Evolutionary conservation across 2,113 vertebrate genomes (phyloP), one percentile per base, ranked within the genome.

Genomic region (Cricetomys ansorgei): DNA sequence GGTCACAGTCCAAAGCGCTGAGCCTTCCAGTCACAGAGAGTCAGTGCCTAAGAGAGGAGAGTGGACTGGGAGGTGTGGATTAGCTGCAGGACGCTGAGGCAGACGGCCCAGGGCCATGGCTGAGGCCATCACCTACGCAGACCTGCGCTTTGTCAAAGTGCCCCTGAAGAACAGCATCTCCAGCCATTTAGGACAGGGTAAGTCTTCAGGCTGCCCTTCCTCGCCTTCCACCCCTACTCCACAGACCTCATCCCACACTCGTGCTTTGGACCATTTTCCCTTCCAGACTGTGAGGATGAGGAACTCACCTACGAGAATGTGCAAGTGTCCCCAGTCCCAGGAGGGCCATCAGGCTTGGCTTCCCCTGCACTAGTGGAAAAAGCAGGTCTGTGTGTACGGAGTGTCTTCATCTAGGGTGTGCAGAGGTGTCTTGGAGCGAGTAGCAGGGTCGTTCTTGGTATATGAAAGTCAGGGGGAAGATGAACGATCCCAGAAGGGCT

Each of bases 291-390:
- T 29, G 97, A 97, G 0, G 97, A 97, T 1, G 98, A 86, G 1
- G 97, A 98, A 7, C 95, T 98, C 75, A 98, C 98, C 84, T 98
- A 98, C 3, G 97, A 98, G 92, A 98, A 98, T 23, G 91, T 97
- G 0, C 97, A 97, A 48, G 96, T 97, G 92, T 17, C 95, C 62
- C 1, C 95, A n/a, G 43, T 11, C 62, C 85, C 93, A 5, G 95
- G 34, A 9, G 92, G 40, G 0, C 65, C 85, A 17, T 50, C 11
- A 0, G 80, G 50, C 62, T 37, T 53, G 95, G 84, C 81, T 25
- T 76, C 94, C 45, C 76, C 90, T 84, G 88, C 72, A 29, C 23
- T 17, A 34, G 88, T 62, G 27, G 67, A 86, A 72, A 85, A 90
- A 87, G 57, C 95, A 75, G 96, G 97, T 97, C 76, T 5, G 53